These are phyloP conservation scores for Muscicapa striata DNA, from an alignment of 2,797 vertebrate species.

Conservation along the genomic window DNA sequence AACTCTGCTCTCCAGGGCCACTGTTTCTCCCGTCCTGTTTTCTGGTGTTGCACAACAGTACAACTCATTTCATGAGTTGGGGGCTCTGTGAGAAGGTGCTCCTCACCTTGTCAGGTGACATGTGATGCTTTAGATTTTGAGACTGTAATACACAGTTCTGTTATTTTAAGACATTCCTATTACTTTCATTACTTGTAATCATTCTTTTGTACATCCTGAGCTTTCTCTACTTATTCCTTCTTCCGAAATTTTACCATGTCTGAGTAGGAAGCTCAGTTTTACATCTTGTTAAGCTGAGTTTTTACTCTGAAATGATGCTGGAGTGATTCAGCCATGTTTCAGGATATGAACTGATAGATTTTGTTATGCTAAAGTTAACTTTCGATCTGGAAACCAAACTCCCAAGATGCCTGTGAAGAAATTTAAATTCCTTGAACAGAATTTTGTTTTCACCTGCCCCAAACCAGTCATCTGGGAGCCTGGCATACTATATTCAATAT, in stretches of 20 bases:
- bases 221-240: not conserved
- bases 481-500: not conserved
- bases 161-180: not conserved
- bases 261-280: not conserved
- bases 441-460: not conserved
- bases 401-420: not conserved
- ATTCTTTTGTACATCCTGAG: not conserved
- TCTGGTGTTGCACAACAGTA: accelerated
- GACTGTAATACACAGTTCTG: not conserved
- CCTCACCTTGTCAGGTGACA: not conserved
- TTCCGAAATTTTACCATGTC: not conserved
- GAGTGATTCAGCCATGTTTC: not conserved
- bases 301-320: not conserved
- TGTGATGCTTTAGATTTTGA: not conserved
- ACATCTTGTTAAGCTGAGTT: not conserved
- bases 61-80: accelerated
- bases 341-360: not conserved
- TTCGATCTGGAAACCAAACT: not conserved
- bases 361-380: not conserved
- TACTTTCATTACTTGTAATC: accelerated
- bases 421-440: not conserved
- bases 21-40: accelerated
- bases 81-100: not conserved
- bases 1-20: not conserved
- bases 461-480: not conserved